Conservation (phyloP, 2,113 vertebrate genomes). For the Psettodes erumei region DNA sequence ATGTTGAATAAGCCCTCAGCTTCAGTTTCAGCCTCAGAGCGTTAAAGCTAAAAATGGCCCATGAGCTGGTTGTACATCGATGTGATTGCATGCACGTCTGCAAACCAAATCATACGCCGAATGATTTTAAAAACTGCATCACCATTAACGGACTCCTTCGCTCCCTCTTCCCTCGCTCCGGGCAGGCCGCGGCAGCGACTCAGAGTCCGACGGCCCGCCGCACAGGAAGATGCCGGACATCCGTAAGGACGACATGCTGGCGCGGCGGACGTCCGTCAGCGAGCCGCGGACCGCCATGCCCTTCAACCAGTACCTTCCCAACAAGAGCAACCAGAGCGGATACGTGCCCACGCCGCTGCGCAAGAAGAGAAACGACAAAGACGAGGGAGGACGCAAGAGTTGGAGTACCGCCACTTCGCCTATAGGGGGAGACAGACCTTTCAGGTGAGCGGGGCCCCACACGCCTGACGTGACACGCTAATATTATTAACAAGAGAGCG, state of each 20-base stretch:
- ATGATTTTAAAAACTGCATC: background rate
- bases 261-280: constrained; percentile 89
- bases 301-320: constrained; percentile 99
- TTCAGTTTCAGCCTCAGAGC: too few species aligned
- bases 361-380: constrained; percentile 87
- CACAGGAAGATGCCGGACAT: constrained; percentile 93
- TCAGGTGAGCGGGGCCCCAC: constrained; percentile 86
- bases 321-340: constrained; percentile 94
- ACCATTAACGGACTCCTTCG: background rate
- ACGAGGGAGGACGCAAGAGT: constrained; percentile 89
- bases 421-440: constrained; percentile 89
- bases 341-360: constrained; percentile 89
- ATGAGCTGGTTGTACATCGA: too few species aligned
- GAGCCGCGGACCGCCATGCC: constrained; percentile 92
- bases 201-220: constrained; percentile 90
- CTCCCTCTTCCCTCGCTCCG: background rate
- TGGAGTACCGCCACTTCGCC: constrained; percentile 95
- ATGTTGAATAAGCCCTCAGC: background rate
- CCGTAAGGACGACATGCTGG: constrained; percentile 96
- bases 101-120: background rate
- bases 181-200: constrained; percentile 95
- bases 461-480: too few species aligned
- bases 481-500: background rate
- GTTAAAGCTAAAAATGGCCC: too few species aligned
- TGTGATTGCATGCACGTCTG: background rate